Percentiles rank a stretch among this genome's conserved stretches.
Conservation (phyloP, 2,888 invertebrate genomes). For the Brachycybe producta region DNA sequence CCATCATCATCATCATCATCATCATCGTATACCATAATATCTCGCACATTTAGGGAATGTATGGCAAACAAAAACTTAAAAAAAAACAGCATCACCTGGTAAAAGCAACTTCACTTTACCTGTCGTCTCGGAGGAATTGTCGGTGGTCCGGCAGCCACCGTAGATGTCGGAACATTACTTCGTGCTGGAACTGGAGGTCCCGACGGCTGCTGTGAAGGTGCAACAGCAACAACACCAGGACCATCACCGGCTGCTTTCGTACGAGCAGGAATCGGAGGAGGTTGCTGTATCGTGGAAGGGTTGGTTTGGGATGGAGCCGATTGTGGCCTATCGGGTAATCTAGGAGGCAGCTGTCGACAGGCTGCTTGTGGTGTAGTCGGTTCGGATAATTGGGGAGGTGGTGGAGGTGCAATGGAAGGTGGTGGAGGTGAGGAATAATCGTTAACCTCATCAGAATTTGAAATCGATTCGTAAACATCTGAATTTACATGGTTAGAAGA, state of each 20-base stretch:
- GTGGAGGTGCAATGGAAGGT: slow-evolving; percentile 20
- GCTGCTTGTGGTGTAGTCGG: slow-evolving; percentile 15
- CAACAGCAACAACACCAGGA: slow-evolving; percentile 17
- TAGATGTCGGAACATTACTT: slow-evolving; percentile 19
- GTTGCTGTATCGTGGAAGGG: background rate
- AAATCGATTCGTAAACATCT: background rate
- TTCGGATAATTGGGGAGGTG: slow-evolving; percentile 17
- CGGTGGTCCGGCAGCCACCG: background rate
- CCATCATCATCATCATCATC: too few species aligned
- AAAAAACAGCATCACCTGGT: too few species aligned
- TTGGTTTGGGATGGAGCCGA: slow-evolving; percentile 10
- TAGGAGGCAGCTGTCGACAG: slow-evolving; percentile 15
- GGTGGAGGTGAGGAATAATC: slow-evolving; percentile 20
- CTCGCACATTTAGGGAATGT: too few species aligned
- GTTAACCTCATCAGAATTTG: slow-evolving; percentile 6
- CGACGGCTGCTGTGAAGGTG: slow-evolving; percentile 27
- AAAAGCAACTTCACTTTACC: too few species aligned
- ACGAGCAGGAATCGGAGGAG: slow-evolving; percentile 18
- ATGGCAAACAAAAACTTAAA: too few species aligned
- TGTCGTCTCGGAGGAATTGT: slow-evolving; percentile 12
- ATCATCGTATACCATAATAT: too few species aligned
- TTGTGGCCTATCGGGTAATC: slow-evolving; percentile 14
- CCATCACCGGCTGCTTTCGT: slow-evolving; percentile 5
- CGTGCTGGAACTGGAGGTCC: slow-evolving; percentile 35
- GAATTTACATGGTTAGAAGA: too few species aligned